Evolutionary conservation across 2,113 vertebrate genomes (phyloP).

Genomic region (Oreocharis arfaki): DNA sequence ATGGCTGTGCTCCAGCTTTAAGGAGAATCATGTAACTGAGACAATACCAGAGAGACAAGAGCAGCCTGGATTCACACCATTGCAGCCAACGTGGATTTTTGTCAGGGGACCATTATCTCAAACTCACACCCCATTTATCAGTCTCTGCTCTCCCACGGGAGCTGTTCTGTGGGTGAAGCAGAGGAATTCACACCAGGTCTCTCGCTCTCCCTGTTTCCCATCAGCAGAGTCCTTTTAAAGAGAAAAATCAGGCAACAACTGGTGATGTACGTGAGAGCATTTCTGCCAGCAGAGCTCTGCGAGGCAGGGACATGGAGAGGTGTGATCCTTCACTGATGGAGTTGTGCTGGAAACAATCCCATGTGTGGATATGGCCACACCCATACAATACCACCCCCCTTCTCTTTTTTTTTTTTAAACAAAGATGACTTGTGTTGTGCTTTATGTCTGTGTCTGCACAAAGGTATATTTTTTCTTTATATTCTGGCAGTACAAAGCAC

Average conservation of each 20-base stretch:
- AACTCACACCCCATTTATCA: conserved; percentile 4
- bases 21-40: background rate
- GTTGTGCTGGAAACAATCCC: background rate
- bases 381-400: rapidly evolving
- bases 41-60: background rate
- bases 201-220: background rate
- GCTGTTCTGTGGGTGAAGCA: background rate
- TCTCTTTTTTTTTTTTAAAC: background rate
- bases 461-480: background rate
- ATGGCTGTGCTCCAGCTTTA: background rate
- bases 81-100: background rate
- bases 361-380: background rate
- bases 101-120: background rate
- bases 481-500: background rate
- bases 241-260: background rate
- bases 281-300: background rate
- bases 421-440: background rate
- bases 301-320: background rate
- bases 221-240: background rate
- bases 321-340: background rate
- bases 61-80: background rate
- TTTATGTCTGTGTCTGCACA: background rate
- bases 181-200: background rate
- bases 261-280: background rate
- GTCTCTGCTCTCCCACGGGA: background rate